Evolutionary conservation across 1,140 invertebrate species (phyloP).

Genomic region (Diprion similis): DNA sequence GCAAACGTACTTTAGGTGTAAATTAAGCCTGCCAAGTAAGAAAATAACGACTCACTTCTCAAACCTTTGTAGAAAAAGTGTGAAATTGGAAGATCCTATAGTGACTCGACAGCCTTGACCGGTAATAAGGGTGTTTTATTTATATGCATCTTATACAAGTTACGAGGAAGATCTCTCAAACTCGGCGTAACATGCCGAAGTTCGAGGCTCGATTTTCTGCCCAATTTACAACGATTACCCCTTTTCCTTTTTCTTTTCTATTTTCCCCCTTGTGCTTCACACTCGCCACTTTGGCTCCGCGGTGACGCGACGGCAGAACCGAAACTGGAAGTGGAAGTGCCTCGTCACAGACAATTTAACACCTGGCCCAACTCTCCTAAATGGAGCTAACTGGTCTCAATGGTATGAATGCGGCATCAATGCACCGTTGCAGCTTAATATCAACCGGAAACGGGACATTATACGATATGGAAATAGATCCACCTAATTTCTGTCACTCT

Average conservation of each 20-base stretch:
- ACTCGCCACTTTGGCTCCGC: conserved; percentile 1
- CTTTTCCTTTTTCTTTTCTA: conserved; percentile 7
- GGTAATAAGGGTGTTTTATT: not conserved
- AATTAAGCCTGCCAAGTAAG: too few species aligned
- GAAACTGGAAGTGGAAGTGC: conserved; percentile 5
- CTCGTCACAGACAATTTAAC: conserved; percentile 7
- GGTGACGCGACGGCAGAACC: not conserved
- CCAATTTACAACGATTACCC: conserved; percentile 35
- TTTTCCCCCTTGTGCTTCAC: not conserved
- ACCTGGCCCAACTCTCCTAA: not conserved
- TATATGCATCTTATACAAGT: not conserved
- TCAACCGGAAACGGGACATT: not conserved
- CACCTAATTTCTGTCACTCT: conserved; percentile 5
- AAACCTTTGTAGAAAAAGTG: too few species aligned
- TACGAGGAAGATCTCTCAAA: too few species aligned
- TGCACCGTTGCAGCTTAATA: not conserved
- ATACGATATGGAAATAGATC: not conserved
- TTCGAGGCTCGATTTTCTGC: conserved; percentile 31
- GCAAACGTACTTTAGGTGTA: too few species aligned
- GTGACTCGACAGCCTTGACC: not conserved
- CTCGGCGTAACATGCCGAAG: not conserved
- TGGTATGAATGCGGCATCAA: conserved; percentile 1
- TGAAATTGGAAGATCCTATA: too few species aligned
- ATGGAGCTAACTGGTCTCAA: not conserved
- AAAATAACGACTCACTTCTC: too few species aligned